Evolutionary conservation across 2,888 invertebrate genomes (phyloP).

Genomic region (Conops quadrifasciatus): DNA sequence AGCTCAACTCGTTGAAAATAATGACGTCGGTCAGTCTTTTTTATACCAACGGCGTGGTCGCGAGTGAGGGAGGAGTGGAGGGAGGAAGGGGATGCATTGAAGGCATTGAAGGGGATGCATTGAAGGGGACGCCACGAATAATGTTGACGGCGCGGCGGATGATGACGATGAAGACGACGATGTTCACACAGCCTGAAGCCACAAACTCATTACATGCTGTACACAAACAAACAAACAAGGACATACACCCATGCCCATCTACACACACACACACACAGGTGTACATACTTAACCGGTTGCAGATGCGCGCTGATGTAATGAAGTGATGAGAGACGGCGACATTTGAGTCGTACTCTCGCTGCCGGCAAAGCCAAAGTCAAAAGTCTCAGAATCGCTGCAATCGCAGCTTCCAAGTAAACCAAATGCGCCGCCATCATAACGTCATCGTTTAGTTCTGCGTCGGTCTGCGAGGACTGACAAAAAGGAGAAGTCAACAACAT

Average conservation of each 20-base stretch:
- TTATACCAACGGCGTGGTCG: background rate
- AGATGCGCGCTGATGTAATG: constrained; percentile 36
- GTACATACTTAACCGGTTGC: constrained; percentile 23
- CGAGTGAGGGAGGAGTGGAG: background rate
- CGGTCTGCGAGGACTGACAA: constrained; percentile 3
- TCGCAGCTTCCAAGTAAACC: constrained; percentile 51
- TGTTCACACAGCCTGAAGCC: constrained; percentile 63
- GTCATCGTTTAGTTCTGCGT: background rate
- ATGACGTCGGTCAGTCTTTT: too few species aligned
- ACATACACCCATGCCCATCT: constrained; percentile 18
- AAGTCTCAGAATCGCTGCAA: constrained; percentile 18
- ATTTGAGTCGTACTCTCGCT: constrained; percentile 51
- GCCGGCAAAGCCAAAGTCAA: constrained; percentile 50
- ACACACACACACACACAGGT: background rate
- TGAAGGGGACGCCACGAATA: background rate
- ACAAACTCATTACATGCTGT: constrained; percentile 57
- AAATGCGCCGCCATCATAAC: constrained; percentile 51
- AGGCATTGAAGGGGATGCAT: background rate
- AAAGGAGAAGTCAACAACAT: background rate
- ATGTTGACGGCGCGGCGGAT: constrained; percentile 40
- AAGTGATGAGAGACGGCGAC: constrained; percentile 8
- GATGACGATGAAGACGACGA: constrained; percentile 52
- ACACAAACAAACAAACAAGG: constrained; percentile 28
- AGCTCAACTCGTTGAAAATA: too few species aligned
- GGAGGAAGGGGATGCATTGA: background rate